A percentile compares a stretch with the other conserved stretches of the same genome.
Evolutionary conservation across 2,888 invertebrate species (phyloP).

Genomic region (Eulithis prunata): DNA sequence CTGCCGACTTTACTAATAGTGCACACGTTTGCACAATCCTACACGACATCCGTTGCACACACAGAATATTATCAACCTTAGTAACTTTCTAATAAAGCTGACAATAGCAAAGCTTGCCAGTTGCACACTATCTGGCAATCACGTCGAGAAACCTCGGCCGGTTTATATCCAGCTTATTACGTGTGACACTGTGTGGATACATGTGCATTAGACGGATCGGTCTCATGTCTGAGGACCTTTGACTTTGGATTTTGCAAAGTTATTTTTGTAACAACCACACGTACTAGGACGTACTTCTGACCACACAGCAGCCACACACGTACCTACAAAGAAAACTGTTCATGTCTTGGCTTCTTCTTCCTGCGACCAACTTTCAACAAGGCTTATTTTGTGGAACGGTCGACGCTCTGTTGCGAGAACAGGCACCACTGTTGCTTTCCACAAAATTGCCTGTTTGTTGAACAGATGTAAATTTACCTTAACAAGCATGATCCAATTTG

Average conservation of each 20-base stretch:
- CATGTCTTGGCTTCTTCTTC: too few relatives aligned
- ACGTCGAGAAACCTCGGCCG: slow-evolving; percentile 35
- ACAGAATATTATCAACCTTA: slow-evolving; percentile 19
- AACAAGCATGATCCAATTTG: too few relatives aligned
- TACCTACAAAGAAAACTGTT: too few relatives aligned
- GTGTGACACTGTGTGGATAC: slow-evolving; percentile 36
- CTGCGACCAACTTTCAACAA: too few relatives aligned
- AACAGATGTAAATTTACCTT: too few relatives aligned
- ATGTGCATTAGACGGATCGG: slow-evolving; percentile 23
- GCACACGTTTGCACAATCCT: slow-evolving; percentile 48
- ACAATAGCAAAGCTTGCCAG: slow-evolving; percentile 13
- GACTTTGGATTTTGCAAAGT: not conserved
- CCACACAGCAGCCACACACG: too few relatives aligned
- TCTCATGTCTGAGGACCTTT: slow-evolving; percentile 14
- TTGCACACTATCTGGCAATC: slow-evolving; percentile 42
- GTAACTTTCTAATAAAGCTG: slow-evolving; percentile 1
- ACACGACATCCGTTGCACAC: slow-evolving; percentile 37
- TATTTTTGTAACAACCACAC: too few relatives aligned
- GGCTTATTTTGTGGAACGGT: too few relatives aligned
- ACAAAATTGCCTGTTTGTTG: too few relatives aligned
- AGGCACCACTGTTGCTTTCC: too few relatives aligned
- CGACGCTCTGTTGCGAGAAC: too few relatives aligned
- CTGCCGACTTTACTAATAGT: slow-evolving; percentile 38
- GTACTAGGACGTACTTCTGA: too few relatives aligned
- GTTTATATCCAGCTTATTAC: slow-evolving; percentile 50